Percentiles rank a stretch among this genome's conserved stretches.
phyloP scores from a whole-genome alignment of 30 jellyfish, hydroid and myxozoan species.

The Hydra vulgaris region DNA sequence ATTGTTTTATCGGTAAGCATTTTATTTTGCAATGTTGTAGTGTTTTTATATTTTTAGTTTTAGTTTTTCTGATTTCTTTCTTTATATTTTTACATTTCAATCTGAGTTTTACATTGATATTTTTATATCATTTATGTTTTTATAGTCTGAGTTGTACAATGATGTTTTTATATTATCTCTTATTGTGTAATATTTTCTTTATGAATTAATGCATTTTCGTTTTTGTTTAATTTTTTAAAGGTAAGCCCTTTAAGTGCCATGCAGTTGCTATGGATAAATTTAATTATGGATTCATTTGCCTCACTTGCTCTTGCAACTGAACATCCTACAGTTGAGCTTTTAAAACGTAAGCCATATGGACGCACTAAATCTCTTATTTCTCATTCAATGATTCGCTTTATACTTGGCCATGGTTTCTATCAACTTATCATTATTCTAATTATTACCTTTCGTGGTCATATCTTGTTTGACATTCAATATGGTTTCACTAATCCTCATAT shows the following conservation, averaged over 20 bases:
- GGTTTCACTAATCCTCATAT: constrained; percentile 42
- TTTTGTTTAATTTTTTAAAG: too few relatives aligned
- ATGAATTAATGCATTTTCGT: too few relatives aligned
- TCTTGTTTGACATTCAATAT: constrained; percentile 64
- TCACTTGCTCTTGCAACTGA: constrained; percentile 99
- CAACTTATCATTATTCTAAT: constrained; percentile 79
- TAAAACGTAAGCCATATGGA: constrained; percentile 93
- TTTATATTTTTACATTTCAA: too few relatives aligned
- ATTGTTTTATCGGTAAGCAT: constrained; percentile 72
- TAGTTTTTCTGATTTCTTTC: too few relatives aligned
- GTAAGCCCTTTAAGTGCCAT: constrained; percentile 95
- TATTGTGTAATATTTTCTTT: too few relatives aligned
- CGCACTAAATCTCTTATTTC: constrained; percentile 93
- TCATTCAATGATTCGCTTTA: constrained; percentile 86
- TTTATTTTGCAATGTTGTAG: too few relatives aligned
- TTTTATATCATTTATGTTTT: too few relatives aligned
- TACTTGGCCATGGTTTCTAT: constrained; percentile 86
- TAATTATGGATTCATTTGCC: constrained; percentile 97
- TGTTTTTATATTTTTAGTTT: too few relatives aligned
- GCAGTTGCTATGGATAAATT: constrained; percentile 96
- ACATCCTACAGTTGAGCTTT: constrained; percentile 80
- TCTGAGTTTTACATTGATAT: too few relatives aligned
- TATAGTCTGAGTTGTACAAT: too few relatives aligned
- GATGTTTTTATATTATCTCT: too few relatives aligned
- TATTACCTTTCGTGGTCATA: constrained; percentile 77